A percentile compares a stretch with the other conserved stretches of the same genome.
phyloP scores from a whole-genome alignment of 2,113 vertebrate genomes.

The Dryoscopus gambensis region DNA sequence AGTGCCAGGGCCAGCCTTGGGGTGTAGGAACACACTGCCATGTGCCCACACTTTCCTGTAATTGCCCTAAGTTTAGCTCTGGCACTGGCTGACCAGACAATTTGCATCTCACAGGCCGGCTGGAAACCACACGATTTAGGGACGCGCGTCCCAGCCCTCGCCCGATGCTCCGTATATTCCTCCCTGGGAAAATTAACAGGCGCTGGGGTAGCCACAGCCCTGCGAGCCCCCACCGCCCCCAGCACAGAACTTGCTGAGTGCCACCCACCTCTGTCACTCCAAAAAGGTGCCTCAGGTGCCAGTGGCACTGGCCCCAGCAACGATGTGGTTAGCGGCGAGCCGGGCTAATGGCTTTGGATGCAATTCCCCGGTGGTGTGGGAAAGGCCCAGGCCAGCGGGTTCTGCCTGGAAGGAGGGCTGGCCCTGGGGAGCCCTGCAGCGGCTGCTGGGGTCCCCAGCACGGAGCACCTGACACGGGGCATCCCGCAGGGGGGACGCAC shows the following conservation, averaged over 20 bases:
- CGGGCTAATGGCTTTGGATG: background rate
- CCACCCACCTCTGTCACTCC: background rate
- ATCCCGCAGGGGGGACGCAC: background rate
- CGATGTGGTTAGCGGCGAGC: background rate
- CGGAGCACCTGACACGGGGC: background rate
- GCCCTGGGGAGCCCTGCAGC: background rate
- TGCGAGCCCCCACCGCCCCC: accelerated
- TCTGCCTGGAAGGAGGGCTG: background rate
- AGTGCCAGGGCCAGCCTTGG: background rate
- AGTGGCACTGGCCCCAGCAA: background rate
- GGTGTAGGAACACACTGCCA: background rate
- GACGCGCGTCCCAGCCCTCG: background rate
- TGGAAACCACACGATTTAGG: slow-evolving; percentile 51
- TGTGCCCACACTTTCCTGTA: background rate
- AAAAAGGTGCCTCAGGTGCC: background rate
- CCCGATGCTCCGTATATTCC: background rate
- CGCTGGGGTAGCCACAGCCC: background rate
- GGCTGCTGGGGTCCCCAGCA: background rate
- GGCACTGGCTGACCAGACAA: background rate
- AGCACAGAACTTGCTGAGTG: background rate
- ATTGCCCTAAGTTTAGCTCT: background rate
- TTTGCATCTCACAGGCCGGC: slow-evolving; percentile 31
- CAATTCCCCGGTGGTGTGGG: background rate
- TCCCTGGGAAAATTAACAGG: background rate
- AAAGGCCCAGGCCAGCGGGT: background rate